Percentiles rank a stretch among this genome's conserved stretches.
These are phyloP conservation scores for Holacanthus passer DNA, from an alignment of 2,113 vertebrate genomes.

Conservation along the genomic window DNA sequence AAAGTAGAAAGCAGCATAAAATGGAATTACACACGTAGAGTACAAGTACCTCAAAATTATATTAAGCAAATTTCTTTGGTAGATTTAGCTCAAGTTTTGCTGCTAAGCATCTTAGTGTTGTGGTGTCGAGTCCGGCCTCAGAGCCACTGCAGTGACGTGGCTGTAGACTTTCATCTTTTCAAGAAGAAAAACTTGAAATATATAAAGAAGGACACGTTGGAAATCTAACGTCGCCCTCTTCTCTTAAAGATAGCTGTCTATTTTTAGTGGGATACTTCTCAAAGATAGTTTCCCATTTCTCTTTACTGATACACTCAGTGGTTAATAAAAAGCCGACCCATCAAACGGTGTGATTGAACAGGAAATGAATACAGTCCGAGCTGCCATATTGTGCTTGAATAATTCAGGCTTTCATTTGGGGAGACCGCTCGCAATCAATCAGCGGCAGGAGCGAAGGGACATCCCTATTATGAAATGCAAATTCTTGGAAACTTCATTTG, in stretches of 20 bases:
- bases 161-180: neutral
- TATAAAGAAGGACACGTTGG: neutral
- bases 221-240: neutral
- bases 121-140: neutral
- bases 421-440: slow-evolving; percentile 65
- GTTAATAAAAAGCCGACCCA: slow-evolving; percentile 52
- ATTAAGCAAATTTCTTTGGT: too few relatives aligned
- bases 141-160: neutral
- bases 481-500: slow-evolving; percentile 31
- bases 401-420: slow-evolving; percentile 77
- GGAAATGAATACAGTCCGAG: slow-evolving; percentile 71
- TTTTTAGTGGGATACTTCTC: slow-evolving; percentile 44
- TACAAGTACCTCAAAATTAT: neutral
- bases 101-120: too few relatives aligned
- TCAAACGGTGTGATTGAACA: slow-evolving; percentile 72
- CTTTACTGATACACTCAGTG: slow-evolving; percentile 31
- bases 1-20: too few relatives aligned
- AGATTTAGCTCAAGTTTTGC: too few relatives aligned
- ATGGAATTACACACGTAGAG: neutral
- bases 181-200: neutral
- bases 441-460: slow-evolving; percentile 31
- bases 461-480: slow-evolving; percentile 55
- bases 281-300: slow-evolving; percentile 48
- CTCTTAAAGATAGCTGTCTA: slow-evolving; percentile 5
- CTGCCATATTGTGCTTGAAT: slow-evolving; percentile 68